Base-by-base conservation (phyloP, 1,140 invertebrate species). In the Psilanteris sp. region DNA sequence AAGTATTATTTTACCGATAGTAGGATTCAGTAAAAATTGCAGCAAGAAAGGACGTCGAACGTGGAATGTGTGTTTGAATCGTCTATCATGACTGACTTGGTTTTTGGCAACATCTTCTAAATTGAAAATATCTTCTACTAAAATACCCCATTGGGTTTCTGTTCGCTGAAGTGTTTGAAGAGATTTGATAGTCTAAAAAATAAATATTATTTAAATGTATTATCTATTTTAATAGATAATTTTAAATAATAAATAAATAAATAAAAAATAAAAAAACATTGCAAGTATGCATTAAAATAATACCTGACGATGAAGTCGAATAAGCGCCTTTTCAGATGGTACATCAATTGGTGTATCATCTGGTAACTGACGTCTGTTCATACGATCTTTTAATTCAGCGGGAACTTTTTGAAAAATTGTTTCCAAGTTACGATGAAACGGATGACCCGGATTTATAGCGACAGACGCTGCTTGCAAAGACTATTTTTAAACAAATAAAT, bases 101-200 rank as follows among this genome's bases (percentile, higher is more conserved):
- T 97, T 98, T 46, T 91, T 90, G 4, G 93, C 90, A 37, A 97
- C 91, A 87, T 99, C 97, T 88, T 99, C 97, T 73, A 98, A 88
- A 78, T 92, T 89, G 72, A 94, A 91, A 16, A 94, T 93, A 64
- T 93, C 91, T 52, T 96, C 92, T 22, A 99, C 91, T 78, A 98
- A 91, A 41, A 95, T 90, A 48, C 91, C 92, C 96, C 97, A 99
- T 81, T 98, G 96, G 0, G 96, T 96, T 86, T 97, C 95, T 9
- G 96, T 97, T 66, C 95, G 90, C 86, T 96, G 93, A 11, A 95
- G 88, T 9, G 94, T 95, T 88, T 99, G 96, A 2, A 98, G 85
- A 0, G 94, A 92, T 90, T 95, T 95, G 31, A 96, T 96, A 1
- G 95, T 94, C 93, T 94, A 80, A 11, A 39, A 16, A 48, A n/a